A percentile compares a stretch with the other conserved stretches of the same genome.
Evolutionary conservation across 1,140 invertebrate genomes (phyloP).

Genomic region (Schmidtea mediterranea): DNA sequence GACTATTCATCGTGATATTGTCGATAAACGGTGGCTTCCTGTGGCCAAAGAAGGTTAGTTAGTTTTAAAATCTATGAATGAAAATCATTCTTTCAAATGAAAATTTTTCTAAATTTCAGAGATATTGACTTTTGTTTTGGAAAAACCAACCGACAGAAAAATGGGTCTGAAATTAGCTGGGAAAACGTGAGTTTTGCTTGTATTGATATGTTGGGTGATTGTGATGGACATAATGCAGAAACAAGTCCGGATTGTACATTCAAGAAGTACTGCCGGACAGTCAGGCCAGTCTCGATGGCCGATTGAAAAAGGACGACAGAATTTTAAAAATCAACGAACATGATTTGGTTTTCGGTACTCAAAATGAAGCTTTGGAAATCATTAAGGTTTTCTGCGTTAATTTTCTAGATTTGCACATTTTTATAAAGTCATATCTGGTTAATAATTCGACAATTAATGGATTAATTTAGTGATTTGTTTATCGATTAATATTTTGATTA

Average conservation of each 20-base stretch:
- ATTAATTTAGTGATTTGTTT: no score
- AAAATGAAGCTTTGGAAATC: slow-evolving; percentile 28
- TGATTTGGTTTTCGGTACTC: slow-evolving; percentile 25
- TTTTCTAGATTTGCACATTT: no score
- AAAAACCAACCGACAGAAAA: slow-evolving; percentile 24
- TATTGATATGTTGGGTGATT: no score
- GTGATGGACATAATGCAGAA: no score
- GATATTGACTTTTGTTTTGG: slow-evolving; percentile 25
- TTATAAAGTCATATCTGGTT: no score
- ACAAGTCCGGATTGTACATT: slow-evolving; percentile 29
- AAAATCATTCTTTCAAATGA: no score
- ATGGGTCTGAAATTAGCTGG: slow-evolving; percentile 29
- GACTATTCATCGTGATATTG: no score
- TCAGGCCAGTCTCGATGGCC: slow-evolving; percentile 18
- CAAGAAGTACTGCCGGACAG: slow-evolving; percentile 28
- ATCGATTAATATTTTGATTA: no score
- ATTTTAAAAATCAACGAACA: slow-evolving; percentile 29
- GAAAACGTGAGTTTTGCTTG: slow-evolving; percentile 19
- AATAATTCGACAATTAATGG: no score
- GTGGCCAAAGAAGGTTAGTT: no score
- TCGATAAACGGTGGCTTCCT: no score
- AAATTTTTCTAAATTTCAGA: slow-evolving; percentile 20
- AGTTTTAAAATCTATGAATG: no score
- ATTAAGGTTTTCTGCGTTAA: slow-evolving; percentile 20
- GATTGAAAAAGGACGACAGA: slow-evolving; percentile 19